Conservation (phyloP, 2,797 vertebrate species). For the Halcyon chelicuti region DNA sequence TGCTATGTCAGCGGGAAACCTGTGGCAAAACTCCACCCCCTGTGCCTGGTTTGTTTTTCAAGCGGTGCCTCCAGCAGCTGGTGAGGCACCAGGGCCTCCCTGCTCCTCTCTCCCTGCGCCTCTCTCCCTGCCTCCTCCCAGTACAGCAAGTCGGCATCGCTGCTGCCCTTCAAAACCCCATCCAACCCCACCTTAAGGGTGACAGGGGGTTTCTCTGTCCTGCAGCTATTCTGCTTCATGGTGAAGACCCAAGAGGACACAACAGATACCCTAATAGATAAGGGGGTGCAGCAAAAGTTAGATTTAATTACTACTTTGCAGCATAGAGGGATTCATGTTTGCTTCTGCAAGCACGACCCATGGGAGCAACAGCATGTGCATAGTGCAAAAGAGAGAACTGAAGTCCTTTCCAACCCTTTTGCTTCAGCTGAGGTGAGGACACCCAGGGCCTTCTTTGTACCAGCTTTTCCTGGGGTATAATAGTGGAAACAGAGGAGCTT, state of each 20-base stretch:
- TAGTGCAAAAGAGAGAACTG: neutral
- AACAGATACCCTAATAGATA: neutral
- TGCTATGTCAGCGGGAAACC: rapidly evolving
- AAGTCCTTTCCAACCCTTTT: neutral
- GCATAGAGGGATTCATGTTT: neutral
- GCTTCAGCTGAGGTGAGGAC: neutral
- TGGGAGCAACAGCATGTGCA: neutral
- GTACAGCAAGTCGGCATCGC: rapidly evolving
- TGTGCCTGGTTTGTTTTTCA: rapidly evolving
- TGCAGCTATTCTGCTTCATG: neutral
- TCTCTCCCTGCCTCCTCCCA: neutral
- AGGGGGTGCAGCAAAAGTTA: neutral
- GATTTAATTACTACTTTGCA: neutral
- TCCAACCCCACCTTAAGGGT: neutral
- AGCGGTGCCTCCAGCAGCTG: neutral
- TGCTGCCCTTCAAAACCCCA: rapidly evolving
- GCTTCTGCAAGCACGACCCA: neutral
- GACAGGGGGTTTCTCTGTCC: neutral
- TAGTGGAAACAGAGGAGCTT: neutral
- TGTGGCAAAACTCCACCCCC: rapidly evolving
- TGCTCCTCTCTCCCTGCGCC: too few relatives aligned
- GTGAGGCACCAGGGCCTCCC: too few relatives aligned
- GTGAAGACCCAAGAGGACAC: neutral
- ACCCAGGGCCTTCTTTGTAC: neutral
- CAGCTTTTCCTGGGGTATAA: neutral